These are phyloP conservation scores for Batillaria attramentaria DNA, from an alignment of 1,140 invertebrate genomes.

Conservation along the genomic window DNA sequence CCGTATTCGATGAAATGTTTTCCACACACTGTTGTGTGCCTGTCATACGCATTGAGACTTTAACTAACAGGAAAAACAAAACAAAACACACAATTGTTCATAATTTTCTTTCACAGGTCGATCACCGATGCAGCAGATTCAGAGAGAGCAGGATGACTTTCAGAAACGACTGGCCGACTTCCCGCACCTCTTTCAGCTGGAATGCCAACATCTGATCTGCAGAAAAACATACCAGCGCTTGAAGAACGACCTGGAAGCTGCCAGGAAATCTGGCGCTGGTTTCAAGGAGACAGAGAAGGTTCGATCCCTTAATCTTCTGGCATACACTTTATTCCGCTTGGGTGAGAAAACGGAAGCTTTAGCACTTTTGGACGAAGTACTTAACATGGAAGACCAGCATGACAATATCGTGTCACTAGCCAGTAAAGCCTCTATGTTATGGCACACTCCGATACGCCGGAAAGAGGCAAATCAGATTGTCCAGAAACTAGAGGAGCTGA, in stretches of 20 bases:
- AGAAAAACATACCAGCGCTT: neutral
- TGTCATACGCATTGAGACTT: no score
- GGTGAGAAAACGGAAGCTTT: neutral
- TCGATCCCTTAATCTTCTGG: neutral
- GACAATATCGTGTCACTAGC: slow-evolving; percentile 15
- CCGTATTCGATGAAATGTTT: no score
- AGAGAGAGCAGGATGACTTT: neutral
- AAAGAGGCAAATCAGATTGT: neutral
- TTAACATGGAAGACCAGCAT: slow-evolving; percentile 2
- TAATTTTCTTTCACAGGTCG: no score
- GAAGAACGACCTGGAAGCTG: neutral
- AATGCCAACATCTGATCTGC: neutral
- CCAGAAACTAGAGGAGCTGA: neutral
- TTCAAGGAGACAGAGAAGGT: neutral
- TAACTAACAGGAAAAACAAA: no score
- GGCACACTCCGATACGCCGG: no score
- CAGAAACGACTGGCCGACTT: neutral
- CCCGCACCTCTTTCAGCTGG: neutral
- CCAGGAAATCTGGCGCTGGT: neutral
- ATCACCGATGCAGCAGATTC: no score
- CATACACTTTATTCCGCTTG: neutral
- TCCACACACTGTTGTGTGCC: no score
- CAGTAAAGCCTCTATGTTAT: slow-evolving; percentile 1
- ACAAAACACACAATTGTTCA: no score
- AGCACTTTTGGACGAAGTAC: neutral